Percentiles rank a stretch among this genome's conserved stretches.
These are phyloP conservation scores for Galeopsomyia nigrocyanea DNA, from an alignment of 2,888 invertebrate genomes.

Conservation along the genomic window DNA sequence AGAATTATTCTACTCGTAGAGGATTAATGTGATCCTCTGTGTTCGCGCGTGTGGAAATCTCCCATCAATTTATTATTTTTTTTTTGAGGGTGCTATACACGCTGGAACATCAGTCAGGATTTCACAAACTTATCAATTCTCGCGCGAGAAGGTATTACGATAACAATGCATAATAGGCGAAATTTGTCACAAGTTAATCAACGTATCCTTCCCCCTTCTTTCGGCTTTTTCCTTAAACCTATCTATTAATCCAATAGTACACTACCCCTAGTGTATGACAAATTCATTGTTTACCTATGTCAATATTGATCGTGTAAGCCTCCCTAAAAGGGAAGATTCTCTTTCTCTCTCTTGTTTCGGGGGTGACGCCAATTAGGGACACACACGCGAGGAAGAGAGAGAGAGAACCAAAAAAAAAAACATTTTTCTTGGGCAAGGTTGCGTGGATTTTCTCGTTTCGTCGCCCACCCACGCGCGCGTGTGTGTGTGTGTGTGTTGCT, in stretches of 20 bases:
- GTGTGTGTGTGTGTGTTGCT: neutral
- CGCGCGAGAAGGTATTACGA: neutral
- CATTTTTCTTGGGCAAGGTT: constrained; percentile 6
- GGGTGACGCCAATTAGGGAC: constrained; percentile 23
- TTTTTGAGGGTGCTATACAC: neutral
- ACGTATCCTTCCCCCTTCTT: neutral
- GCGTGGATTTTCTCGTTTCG: constrained; percentile 35
- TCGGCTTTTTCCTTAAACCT: constrained; percentile 10
- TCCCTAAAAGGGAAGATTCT: neutral
- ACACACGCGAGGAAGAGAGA: neutral
- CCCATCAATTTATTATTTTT: neutral
- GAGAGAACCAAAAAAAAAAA: neutral
- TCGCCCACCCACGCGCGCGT: constrained; percentile 20
- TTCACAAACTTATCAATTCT: constrained; percentile 14
- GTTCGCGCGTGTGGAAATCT: no score
- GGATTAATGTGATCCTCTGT: no score
- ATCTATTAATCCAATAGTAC: constrained; percentile 28
- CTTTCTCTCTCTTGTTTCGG: neutral
- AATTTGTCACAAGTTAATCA: no score
- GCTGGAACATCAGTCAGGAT: no score
- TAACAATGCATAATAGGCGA: no score
- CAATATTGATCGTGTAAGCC: constrained; percentile 21
- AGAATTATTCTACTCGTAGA: no score
- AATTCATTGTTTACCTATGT: constrained; percentile 34
- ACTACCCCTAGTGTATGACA: neutral